Conservation (phyloP, 1,140 invertebrate genomes). For the Aplysia californica region DNA sequence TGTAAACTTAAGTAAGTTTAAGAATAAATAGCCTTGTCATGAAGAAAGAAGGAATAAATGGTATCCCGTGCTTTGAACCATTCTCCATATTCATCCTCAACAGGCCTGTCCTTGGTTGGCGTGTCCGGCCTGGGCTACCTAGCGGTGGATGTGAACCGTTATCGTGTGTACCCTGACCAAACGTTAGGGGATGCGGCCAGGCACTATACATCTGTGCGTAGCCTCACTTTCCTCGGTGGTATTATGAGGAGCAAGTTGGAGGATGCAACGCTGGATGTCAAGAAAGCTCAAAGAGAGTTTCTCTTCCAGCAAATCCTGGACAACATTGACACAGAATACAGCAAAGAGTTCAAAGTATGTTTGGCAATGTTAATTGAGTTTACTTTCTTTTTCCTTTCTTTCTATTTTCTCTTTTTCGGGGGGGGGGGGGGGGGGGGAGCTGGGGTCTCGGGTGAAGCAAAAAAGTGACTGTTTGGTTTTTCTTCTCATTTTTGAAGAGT, state of each 20-base stretch:
- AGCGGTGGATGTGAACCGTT: slow-evolving; percentile 4
- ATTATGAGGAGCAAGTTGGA: slow-evolving; percentile 36
- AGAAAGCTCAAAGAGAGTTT: slow-evolving; percentile 47
- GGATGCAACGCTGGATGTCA: slow-evolving; percentile 46
- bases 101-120: slow-evolving; percentile 2
- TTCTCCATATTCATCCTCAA: no score
- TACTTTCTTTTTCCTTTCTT: neutral
- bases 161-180: slow-evolving; percentile 13
- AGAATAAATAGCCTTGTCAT: no score
- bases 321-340: slow-evolving; percentile 59
- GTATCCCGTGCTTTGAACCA: no score
- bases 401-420: neutral
- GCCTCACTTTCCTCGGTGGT: slow-evolving; percentile 14
- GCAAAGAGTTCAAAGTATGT: slow-evolving; percentile 32
- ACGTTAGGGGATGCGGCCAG: slow-evolving; percentile 10
- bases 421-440: no score
- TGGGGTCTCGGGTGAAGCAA: no score
- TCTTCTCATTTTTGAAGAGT: neutral
- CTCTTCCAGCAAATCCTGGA: slow-evolving; percentile 46
- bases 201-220: slow-evolving; percentile 15
- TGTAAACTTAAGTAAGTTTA: neutral
- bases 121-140: neutral
- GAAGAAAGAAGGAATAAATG: no score
- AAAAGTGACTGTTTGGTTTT: neutral
- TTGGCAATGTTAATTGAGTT: neutral